Conservation (phyloP, 2,797 vertebrate genomes). For the Eospalax fontanierii region DNA sequence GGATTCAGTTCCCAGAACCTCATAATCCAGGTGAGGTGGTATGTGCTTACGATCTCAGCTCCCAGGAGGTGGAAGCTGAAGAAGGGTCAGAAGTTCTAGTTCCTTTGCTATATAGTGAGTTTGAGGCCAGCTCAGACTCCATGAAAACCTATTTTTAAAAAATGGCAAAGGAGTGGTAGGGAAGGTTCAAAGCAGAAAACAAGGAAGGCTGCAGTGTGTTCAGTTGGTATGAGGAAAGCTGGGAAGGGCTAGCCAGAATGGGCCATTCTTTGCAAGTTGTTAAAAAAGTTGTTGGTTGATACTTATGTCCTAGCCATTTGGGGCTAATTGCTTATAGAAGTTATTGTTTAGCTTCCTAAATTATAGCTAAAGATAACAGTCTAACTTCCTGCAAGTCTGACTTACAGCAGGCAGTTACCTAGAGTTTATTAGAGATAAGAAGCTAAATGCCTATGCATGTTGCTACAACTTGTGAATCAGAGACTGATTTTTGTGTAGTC, state of each 20-base stretch:
- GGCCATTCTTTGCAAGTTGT: background rate
- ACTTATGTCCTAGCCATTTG: background rate
- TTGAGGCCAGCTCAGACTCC: background rate
- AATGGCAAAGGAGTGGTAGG: background rate
- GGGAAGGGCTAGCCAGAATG: background rate
- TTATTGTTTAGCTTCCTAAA: background rate
- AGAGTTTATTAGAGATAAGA: background rate
- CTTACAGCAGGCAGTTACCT: background rate
- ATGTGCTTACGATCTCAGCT: background rate
- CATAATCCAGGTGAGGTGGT: background rate
- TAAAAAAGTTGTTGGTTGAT: background rate
- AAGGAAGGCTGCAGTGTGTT: background rate
- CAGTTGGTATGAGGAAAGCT: background rate
- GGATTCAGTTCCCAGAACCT: background rate
- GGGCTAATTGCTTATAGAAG: background rate
- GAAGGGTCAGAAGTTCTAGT: background rate
- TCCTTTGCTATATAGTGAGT: background rate
- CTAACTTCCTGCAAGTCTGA: background rate
- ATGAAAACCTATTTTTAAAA: too few species aligned
- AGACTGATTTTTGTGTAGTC: background rate
- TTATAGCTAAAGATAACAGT: constrained; percentile 11
- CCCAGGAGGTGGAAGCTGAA: background rate
- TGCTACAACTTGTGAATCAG: background rate
- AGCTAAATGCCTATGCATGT: background rate
- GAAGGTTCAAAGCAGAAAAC: background rate